These are phyloP conservation scores for Tachypleus tridentatus DNA, from an alignment of 1,140 invertebrate genomes.

Conservation along the genomic window DNA sequence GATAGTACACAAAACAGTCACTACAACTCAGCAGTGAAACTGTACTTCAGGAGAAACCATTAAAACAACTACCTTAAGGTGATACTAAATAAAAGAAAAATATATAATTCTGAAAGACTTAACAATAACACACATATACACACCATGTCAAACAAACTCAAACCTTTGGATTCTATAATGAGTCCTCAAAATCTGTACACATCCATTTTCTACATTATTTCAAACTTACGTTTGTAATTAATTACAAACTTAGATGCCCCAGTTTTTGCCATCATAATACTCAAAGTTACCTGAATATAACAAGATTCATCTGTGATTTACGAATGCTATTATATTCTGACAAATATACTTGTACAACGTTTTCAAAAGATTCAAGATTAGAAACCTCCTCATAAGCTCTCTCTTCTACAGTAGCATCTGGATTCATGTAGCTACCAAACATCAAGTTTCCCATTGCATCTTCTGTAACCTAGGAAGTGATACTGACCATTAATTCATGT, in stretches of 20 bases:
- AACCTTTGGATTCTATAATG: neutral
- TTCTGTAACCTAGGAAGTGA: slow-evolving; percentile 43
- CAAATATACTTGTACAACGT: slow-evolving; percentile 51
- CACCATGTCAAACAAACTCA: slow-evolving; percentile 32
- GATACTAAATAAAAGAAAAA: too few relatives aligned
- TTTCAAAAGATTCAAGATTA: slow-evolving; percentile 53
- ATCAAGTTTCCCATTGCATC: slow-evolving; percentile 60
- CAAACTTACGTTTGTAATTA: too few relatives aligned
- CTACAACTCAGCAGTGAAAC: too few relatives aligned
- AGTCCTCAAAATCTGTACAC: too few relatives aligned
- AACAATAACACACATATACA: slow-evolving; percentile 17
- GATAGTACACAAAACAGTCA: too few relatives aligned
- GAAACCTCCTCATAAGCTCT: slow-evolving; percentile 71
- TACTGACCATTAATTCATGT: too few relatives aligned
- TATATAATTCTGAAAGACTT: neutral
- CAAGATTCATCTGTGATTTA: slow-evolving; percentile 79
- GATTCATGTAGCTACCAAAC: slow-evolving; percentile 77
- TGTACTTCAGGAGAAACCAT: too few relatives aligned
- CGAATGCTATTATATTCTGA: slow-evolving; percentile 76
- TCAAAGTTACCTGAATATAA: slow-evolving; percentile 51
- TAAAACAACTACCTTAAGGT: too few relatives aligned
- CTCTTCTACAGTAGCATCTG: slow-evolving; percentile 62
- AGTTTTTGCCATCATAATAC: too few relatives aligned
- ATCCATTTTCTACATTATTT: too few relatives aligned
- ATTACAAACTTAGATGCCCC: too few relatives aligned